Percentiles rank a stretch among this genome's conserved stretches.
Evolutionary conservation across 2,888 invertebrate genomes (phyloP).

Genomic region (Ichneumoninae sp.): DNA sequence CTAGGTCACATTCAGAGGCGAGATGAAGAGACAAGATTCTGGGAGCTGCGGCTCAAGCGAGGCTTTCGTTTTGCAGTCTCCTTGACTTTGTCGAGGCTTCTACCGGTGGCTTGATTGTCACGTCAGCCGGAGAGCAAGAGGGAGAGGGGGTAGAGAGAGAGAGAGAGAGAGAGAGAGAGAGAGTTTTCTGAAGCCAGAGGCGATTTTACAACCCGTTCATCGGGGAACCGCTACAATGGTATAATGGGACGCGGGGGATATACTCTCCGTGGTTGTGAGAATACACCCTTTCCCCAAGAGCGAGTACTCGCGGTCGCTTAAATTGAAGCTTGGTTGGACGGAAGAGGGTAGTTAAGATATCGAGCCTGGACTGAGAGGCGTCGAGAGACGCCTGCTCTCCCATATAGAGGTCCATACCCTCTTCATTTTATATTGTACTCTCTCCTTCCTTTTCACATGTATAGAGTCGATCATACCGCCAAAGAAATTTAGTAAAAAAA

Average conservation of each 20-base stretch:
- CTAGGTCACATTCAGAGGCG: slow-evolving; percentile 4
- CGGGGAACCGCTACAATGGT: slow-evolving; percentile 25
- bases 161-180: background rate
- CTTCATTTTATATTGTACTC: slow-evolving; percentile 14
- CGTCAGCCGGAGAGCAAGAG: background rate
- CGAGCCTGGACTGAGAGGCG: slow-evolving; percentile 60
- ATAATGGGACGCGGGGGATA: slow-evolving; percentile 34
- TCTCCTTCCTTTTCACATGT: slow-evolving; percentile 3
- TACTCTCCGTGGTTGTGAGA: slow-evolving; percentile 47
- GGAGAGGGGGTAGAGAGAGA: background rate
- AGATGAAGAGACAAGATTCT: slow-evolving; percentile 46
- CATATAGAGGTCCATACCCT: slow-evolving; percentile 53
- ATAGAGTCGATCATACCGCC: slow-evolving; percentile 29
- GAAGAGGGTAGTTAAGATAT: slow-evolving; percentile 71
- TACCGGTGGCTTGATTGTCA: slow-evolving; percentile 36
- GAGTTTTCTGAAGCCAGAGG: slow-evolving; percentile 32
- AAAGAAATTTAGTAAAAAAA: slow-evolving; percentile 46
- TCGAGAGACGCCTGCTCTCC: slow-evolving; percentile 32
- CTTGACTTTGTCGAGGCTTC: slow-evolving; percentile 41
- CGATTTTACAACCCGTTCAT: slow-evolving; percentile 45
- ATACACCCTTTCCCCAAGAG: slow-evolving; percentile 26
- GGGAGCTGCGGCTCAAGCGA: slow-evolving; percentile 38
- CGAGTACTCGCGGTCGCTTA: slow-evolving; percentile 56
- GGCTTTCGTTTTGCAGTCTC: slow-evolving; percentile 33
- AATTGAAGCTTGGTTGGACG: slow-evolving; percentile 66